Percentiles rank a stretch among this genome's conserved stretches.
These are phyloP conservation scores for Electrona antarctica DNA, from an alignment of 2,113 vertebrate genomes.

Conservation along the genomic window DNA sequence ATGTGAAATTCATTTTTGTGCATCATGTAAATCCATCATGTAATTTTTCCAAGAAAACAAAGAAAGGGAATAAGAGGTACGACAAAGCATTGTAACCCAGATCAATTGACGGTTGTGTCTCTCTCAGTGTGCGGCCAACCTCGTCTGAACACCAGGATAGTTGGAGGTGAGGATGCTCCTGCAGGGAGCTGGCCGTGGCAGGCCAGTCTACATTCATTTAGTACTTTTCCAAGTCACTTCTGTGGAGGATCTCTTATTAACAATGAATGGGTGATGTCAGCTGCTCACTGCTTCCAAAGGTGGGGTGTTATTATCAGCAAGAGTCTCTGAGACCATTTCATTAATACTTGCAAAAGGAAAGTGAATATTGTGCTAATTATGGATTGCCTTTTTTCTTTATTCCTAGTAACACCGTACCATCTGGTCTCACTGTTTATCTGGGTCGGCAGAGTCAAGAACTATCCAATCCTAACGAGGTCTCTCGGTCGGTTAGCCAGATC, in stretches of 20 bases:
- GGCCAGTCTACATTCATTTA: slow-evolving; percentile 53
- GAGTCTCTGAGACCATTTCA: neutral
- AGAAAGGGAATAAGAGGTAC: too few species aligned
- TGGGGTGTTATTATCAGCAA: slow-evolving; percentile 16
- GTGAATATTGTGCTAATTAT: neutral
- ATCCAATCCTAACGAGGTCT: slow-evolving; percentile 18
- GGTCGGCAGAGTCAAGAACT: slow-evolving; percentile 39
- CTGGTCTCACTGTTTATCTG: neutral
- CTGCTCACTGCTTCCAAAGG: slow-evolving; percentile 71
- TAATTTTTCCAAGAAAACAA: too few species aligned
- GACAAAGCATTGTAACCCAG: too few species aligned
- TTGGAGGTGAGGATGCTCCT: slow-evolving; percentile 68
- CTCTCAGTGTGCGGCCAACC: slow-evolving; percentile 69
- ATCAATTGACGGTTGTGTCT: too few species aligned
- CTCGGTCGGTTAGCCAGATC: slow-evolving; percentile 1
- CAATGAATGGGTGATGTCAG: slow-evolving; percentile 74
- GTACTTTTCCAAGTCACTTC: slow-evolving; percentile 22
- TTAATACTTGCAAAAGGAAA: neutral
- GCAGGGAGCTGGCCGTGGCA: slow-evolving; percentile 79
- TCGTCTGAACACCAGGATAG: slow-evolving; percentile 60
- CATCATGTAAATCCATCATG: too few species aligned
- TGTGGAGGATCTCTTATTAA: slow-evolving; percentile 81
- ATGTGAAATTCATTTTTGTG: too few species aligned
- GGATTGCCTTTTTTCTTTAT: neutral
- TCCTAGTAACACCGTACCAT: fast-evolving